Percentiles rank a stretch among this genome's conserved stretches.
These are phyloP conservation scores for Dallia pectoralis DNA, from an alignment of 2,797 vertebrate genomes.

Conservation along the genomic window DNA sequence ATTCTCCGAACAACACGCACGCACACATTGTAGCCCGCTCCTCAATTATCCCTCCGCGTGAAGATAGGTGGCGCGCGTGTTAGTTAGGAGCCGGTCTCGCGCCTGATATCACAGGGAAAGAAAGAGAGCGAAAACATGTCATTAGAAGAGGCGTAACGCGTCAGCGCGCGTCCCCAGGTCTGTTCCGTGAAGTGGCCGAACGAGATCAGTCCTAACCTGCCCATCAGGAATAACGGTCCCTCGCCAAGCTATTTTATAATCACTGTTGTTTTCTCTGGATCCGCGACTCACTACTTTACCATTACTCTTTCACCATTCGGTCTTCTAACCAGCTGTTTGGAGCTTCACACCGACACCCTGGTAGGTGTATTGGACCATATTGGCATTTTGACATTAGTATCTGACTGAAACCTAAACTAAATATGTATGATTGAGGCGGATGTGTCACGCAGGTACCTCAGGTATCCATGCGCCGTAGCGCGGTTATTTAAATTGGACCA, in stretches of 20 bases:
- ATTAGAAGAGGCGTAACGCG: slow-evolving; percentile 90
- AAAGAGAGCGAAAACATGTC: slow-evolving; percentile 85
- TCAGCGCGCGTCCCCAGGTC: slow-evolving; percentile 91
- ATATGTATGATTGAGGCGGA: background rate
- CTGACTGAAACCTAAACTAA: background rate
- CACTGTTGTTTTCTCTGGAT: slow-evolving; percentile 6
- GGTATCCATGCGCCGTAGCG: slow-evolving; percentile 20
- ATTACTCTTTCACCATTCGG: slow-evolving; percentile 79
- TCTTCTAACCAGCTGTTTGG: slow-evolving; percentile 73
- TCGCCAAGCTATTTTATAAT: slow-evolving; percentile 79
- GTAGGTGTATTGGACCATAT: slow-evolving; percentile 70
- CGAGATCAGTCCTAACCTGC: slow-evolving; percentile 89
- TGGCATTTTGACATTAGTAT: slow-evolving; percentile 2
- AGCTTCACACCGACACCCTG: slow-evolving; percentile 75
- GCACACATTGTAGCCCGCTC: slow-evolving; percentile 74
- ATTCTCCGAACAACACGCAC: slow-evolving; percentile 83
- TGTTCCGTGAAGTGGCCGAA: slow-evolving; percentile 89
- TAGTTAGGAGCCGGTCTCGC: slow-evolving; percentile 81
- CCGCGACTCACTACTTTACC: slow-evolving; percentile 32
- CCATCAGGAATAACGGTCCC: slow-evolving; percentile 87
- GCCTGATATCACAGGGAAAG: slow-evolving; percentile 84
- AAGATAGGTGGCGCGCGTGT: slow-evolving; percentile 98
- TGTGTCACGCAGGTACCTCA: slow-evolving; percentile 31
- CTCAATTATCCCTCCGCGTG: slow-evolving; percentile 90
- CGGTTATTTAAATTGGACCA: slow-evolving; percentile 4